These are phyloP conservation scores for Xiphophorus maculatus DNA, from an alignment of 2,113 vertebrate species.

Conservation along the genomic window DNA sequence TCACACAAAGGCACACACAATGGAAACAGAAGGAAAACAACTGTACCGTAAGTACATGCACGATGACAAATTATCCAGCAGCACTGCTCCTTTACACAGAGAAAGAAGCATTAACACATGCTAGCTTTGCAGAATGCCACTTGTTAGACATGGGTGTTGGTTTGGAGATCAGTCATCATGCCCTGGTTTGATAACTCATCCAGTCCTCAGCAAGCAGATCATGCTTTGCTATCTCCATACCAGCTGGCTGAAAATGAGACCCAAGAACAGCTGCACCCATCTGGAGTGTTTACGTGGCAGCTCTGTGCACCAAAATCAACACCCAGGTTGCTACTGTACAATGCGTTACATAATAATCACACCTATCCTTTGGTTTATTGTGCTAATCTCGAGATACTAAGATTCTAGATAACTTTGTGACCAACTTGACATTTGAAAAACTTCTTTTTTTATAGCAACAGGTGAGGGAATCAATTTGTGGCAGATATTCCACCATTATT, in stretches of 20 bases:
- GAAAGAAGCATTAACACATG: conserved; percentile 7
- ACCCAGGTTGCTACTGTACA: conserved; percentile 2
- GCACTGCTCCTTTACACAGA: conserved; percentile 2
- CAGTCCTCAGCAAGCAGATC: conserved; percentile 47
- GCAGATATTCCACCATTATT: conserved; percentile 3
- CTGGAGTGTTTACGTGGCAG: conserved; percentile 24
- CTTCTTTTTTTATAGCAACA: not conserved
- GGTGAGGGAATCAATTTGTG: not conserved
- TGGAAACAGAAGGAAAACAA: conserved; percentile 30
- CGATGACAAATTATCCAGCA: conserved; percentile 21
- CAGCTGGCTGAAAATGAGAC: conserved; percentile 54
- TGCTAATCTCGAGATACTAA: not conserved
- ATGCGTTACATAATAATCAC: not conserved
- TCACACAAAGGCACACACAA: not conserved
- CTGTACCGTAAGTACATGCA: conserved; percentile 8
- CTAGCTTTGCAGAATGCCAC: conserved; percentile 21
- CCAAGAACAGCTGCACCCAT: conserved; percentile 59
- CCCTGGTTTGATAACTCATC: conserved; percentile 54
- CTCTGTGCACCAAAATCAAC: conserved; percentile 5
- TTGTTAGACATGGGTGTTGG: conserved; percentile 24
- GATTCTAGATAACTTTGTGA: not conserved
- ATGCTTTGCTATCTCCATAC: conserved; percentile 25
- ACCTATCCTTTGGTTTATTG: not conserved
- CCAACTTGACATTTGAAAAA: not conserved
- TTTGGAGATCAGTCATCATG: conserved; percentile 1